Evolutionary conservation across 2,797 vertebrate genomes (phyloP), one percentile per base, ranked within the genome.

Genomic region (Chelon labrosus): DNA sequence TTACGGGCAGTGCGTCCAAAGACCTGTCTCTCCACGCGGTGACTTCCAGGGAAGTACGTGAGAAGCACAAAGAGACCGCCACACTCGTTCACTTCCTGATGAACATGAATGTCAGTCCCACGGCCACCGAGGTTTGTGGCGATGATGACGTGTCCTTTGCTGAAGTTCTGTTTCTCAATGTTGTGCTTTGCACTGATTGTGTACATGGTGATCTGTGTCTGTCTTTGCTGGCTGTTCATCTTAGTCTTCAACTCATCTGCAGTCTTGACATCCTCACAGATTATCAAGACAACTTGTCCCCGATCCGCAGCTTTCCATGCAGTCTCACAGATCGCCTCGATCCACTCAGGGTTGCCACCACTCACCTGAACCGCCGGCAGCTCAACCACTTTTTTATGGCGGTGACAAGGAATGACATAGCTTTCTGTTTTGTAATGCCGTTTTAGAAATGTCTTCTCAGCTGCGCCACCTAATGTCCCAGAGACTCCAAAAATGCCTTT

Each of bases 401-500:
- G 65, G 38, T 75, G 72, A 25, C 51, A 25, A 37, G 65, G 51
- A 56, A 75, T 56, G 44, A 56, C 19, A n/a, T 67, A 60, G 10
- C 37, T 50, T 3, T 14, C 72, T 19, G 72, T 56, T 10, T 62
- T 2, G 25, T 75, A 75, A 8, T 68, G 65, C 1, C 52, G 42
- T 61, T 75, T 53, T 4, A 75, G 58, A 37, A 68, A 75, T 20
- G 14, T 22, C 50, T 75, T 67, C 39, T 75, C 72, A 55, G 72
- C 72, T 17, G 61, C 1, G 0, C 42, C 57, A 13, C 72, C 89
- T 25, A 91, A 41, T 25, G 89, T 91, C n/a, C 89, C 88, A 44
- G 88, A 85, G 16, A 87, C 86, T 20, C 88, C 89, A 65, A 79
- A 91, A 27, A 91, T 75, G 11, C 86, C 89, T 42, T 68, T 73